These are phyloP conservation scores for Lepidocyrtinus sp. DNA, from an alignment of 2,888 invertebrate species.

Conservation along the genomic window DNA sequence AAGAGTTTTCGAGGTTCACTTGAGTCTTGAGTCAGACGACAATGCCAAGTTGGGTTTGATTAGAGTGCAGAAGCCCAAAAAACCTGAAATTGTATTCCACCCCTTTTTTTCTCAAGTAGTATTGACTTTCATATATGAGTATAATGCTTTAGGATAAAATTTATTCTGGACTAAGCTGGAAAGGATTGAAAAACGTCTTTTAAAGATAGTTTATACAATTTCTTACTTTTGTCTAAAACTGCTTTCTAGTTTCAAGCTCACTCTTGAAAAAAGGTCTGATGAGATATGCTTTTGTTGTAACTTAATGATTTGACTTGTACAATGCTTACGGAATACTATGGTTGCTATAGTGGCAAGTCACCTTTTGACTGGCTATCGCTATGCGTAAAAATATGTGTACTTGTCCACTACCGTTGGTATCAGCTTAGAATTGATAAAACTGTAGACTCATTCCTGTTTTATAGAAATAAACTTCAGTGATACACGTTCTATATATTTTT, in stretches of 20 bases:
- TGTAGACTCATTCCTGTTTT: no score
- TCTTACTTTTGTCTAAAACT: neutral
- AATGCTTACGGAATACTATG: no score
- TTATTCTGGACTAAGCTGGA: constrained; percentile 20
- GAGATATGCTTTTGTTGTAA: constrained; percentile 46
- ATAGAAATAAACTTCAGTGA: no score
- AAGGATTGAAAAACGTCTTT: no score
- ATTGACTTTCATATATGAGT: constrained; percentile 1
- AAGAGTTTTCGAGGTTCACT: constrained; percentile 23
- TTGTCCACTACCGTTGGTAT: no score
- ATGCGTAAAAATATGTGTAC: no score
- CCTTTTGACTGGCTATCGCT: no score
- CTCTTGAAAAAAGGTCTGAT: constrained; percentile 43
- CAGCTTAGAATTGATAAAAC: no score
- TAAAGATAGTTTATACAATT: no score
- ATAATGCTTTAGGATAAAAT: neutral
- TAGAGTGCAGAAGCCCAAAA: constrained; percentile 28
- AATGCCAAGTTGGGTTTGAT: constrained; percentile 18
- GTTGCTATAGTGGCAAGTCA: no score
- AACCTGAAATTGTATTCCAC: constrained; percentile 28
- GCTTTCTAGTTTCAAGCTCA: neutral
- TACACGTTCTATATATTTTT: no score
- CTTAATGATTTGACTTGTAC: constrained; percentile 49
- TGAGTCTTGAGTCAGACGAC: constrained; percentile 30
- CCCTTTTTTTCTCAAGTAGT: constrained; percentile 18